These are phyloP conservation scores for Falcunculus frontatus DNA, from an alignment of 2,113 vertebrate species.

Conservation along the genomic window DNA sequence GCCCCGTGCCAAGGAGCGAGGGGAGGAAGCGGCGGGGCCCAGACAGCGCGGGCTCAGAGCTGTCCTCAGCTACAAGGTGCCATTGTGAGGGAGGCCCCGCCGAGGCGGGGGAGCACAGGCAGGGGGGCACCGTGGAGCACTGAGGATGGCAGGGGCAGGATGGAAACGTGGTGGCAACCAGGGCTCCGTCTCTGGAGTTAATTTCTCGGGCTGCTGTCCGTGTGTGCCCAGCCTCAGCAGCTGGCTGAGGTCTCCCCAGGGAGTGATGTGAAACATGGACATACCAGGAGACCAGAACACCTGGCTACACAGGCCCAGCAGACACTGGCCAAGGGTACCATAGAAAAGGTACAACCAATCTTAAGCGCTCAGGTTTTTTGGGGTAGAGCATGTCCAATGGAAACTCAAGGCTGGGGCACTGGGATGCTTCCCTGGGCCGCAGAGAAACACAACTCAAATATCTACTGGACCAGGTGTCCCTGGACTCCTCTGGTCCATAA, in stretches of 20 bases:
- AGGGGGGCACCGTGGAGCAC: neutral
- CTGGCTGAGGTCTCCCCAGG: neutral
- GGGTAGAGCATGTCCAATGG: neutral
- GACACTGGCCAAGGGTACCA: neutral
- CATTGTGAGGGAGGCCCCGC: slow-evolving; percentile 8
- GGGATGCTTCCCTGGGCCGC: fast-evolving
- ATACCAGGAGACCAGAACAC: neutral
- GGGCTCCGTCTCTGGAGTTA: neutral
- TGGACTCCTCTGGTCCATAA: neutral
- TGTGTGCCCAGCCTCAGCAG: fast-evolving
- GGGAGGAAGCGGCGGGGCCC: neutral
- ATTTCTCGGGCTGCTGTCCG: neutral
- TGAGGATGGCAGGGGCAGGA: neutral
- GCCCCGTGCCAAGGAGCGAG: slow-evolving; percentile 17
- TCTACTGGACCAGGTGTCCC: neutral
- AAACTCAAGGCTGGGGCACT: neutral
- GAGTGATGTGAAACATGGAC: neutral
- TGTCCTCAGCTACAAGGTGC: slow-evolving; percentile 41
- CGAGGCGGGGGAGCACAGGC: fast-evolving
- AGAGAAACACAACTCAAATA: neutral
- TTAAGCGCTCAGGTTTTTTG: neutral
- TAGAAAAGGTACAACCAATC: fast-evolving
- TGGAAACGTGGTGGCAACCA: neutral
- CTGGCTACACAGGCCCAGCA: neutral
- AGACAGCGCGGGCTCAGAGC: neutral